Evolutionary conservation across 2,797 vertebrate genomes (phyloP).

Genomic region (Triplophysa bombifrons): DNA sequence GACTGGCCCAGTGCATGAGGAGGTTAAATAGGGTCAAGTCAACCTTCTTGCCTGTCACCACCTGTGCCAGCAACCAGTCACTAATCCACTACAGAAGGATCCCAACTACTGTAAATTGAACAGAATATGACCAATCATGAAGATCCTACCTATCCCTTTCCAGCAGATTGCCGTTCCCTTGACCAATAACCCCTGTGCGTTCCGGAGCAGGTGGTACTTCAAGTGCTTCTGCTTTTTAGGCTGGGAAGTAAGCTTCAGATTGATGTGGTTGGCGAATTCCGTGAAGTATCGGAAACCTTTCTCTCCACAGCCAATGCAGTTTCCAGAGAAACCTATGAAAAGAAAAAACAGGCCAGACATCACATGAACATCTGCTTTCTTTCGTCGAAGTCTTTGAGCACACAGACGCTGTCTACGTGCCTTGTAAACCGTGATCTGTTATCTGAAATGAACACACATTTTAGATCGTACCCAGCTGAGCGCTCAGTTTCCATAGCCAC

Average conservation of each 20-base stretch:
- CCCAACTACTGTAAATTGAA: background rate
- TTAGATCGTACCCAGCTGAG: constrained; percentile 4
- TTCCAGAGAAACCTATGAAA: constrained; percentile 90
- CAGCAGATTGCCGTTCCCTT: constrained; percentile 92
- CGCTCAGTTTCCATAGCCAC: constrained; percentile 59
- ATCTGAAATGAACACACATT: constrained; percentile 24
- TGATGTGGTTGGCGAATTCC: constrained; percentile 97
- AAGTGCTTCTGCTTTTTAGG: constrained; percentile 99
- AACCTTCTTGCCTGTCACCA: background rate
- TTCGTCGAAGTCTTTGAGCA: background rate
- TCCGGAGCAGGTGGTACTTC: constrained; percentile 89
- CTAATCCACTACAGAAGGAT: background rate
- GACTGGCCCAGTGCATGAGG: background rate
- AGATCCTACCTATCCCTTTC: constrained; percentile 87
- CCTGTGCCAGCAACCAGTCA: background rate
- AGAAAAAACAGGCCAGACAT: constrained; percentile 10
- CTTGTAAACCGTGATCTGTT: constrained; percentile 10
- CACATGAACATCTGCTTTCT: background rate
- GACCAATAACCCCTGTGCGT: constrained; percentile 86
- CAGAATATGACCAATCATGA: background rate
- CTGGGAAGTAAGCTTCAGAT: constrained; percentile 94
- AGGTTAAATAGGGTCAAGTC: constrained; percentile 3
- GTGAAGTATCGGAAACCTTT: constrained; percentile 98
- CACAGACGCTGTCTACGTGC: constrained; percentile 29
- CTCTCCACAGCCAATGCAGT: constrained; percentile 95